These are phyloP conservation scores for Listronotus bonariensis DNA, from an alignment of 1,140 invertebrate species.

Conservation along the genomic window DNA sequence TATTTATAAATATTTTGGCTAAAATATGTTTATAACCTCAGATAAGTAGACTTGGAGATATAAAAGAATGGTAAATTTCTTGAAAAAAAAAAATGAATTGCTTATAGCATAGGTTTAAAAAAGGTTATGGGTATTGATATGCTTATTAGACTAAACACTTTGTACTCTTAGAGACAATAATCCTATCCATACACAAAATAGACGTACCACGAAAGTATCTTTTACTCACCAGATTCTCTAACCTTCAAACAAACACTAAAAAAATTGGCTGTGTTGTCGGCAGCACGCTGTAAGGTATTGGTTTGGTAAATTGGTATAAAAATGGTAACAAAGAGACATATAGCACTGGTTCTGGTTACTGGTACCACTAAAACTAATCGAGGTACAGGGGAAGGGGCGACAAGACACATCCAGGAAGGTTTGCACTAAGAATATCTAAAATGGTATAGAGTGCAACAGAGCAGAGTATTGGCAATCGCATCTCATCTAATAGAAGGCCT, in stretches of 20 bases:
- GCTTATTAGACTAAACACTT: too few species aligned
- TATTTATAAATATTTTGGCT: too few species aligned
- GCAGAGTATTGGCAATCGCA: slow-evolving; percentile 46
- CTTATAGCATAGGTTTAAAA: too few species aligned
- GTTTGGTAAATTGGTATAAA: slow-evolving; percentile 23
- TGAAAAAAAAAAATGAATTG: too few species aligned
- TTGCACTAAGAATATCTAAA: slow-evolving; percentile 50
- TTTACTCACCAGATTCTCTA: slow-evolving; percentile 7
- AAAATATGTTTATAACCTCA: too few species aligned
- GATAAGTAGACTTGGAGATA: too few species aligned
- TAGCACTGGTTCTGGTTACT: slow-evolving; percentile 10
- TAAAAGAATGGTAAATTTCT: too few species aligned
- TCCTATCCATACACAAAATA: too few species aligned
- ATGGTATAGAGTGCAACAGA: slow-evolving; percentile 53
- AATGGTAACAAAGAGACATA: slow-evolving; percentile 21
- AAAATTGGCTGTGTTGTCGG: slow-evolving; percentile 42
- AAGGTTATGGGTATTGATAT: too few species aligned
- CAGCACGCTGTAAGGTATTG: slow-evolving; percentile 28
- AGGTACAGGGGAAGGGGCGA: slow-evolving; percentile 44
- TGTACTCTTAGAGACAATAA: too few species aligned
- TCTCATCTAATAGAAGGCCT: slow-evolving; percentile 54
- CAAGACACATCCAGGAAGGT: slow-evolving; percentile 48
- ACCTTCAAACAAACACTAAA: slow-evolving; percentile 15
- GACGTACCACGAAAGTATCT: slow-evolving; percentile 12
- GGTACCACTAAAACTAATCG: slow-evolving; percentile 35